Percentiles rank a stretch among this genome's conserved stretches.
Conservation (phyloP, 2,888 invertebrate species). For the Strigamia maritima region DNA sequence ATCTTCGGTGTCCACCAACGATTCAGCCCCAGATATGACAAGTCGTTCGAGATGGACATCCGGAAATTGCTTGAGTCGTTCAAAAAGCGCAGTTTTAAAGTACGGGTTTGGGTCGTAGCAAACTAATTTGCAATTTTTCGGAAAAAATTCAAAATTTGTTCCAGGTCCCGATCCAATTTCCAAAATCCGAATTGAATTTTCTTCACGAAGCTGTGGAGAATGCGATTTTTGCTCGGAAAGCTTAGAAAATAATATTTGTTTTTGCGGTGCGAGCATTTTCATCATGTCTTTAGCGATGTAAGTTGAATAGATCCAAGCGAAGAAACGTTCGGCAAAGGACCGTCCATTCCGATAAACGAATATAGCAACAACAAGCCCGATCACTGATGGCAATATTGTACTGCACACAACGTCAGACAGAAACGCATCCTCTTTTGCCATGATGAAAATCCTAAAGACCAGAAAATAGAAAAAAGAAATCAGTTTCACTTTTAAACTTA, state of each 20-base stretch:
- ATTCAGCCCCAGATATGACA: slow-evolving; percentile 36
- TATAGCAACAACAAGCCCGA: neutral
- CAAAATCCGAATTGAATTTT: slow-evolving; percentile 37
- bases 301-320: neutral
- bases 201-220: slow-evolving; percentile 23
- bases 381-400: neutral
- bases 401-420: neutral
- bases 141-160: slow-evolving; percentile 39
- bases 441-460: neutral
- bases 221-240: slow-evolving; percentile 35
- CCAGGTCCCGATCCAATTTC: slow-evolving; percentile 41
- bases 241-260: slow-evolving; percentile 38
- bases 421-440: neutral
- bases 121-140: slow-evolving; percentile 37
- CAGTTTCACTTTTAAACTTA: too few relatives aligned
- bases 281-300: neutral
- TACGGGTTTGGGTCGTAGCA: slow-evolving; percentile 39
- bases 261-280: neutral
- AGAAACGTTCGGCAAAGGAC: neutral
- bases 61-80: slow-evolving; percentile 33
- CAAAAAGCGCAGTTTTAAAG: slow-evolving; percentile 29
- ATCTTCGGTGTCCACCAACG: slow-evolving; percentile 31
- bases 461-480: too few relatives aligned
- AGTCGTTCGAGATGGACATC: slow-evolving; percentile 36
- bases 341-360: neutral